Base-by-base conservation (phyloP, 1,140 invertebrate species). In the Rhopalosiphum maidis region DNA sequence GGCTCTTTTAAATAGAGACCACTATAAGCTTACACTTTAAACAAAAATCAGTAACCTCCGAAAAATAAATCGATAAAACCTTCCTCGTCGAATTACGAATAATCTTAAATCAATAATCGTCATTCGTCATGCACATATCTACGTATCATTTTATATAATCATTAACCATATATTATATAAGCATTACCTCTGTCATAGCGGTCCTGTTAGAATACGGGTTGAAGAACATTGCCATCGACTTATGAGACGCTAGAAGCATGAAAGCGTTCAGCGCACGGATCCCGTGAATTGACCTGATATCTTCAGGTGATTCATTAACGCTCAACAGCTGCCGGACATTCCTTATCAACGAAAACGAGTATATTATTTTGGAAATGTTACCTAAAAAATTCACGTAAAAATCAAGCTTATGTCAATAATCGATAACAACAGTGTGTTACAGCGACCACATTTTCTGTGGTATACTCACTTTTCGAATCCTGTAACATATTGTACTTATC, bases 201-300 rank as follows among this genome's bases (percentile, higher is more conserved):
- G 97, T 97, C 94, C 97, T 96, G 94, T 97, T 97, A 4, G 96
- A 94, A 94, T 96, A 97, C 48, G 97, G 97, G 93, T 96, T 96
- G 94, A 97, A 97, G 68, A 97, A 97, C 94, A 97, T 94, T 0
- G 97, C 97, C 96, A 97, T 96, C 5, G 97, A 97, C 94, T 97
- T 97, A 94, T 97, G 97, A 1, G 97, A 96, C 1, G 97, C 46
- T 18, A 97, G 94, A 68, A 97, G 94, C 94, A 97, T 96, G 1
- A 97, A 90, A 11, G 97, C 97, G 94, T 97, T 97, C 5, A 97
- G 94, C 25, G 96, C 96, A 94, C 97, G 95, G 25, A 97, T 96
- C 1, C 97, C 97, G 94, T 97, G 97, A 5, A 97, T 95, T 5
- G 96, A 96, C 88, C 96, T 96, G 51, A 97, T 96, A 94, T 97